Base-by-base conservation (phyloP, 2,888 invertebrate genomes). In the Drosophila basisetae region DNA sequence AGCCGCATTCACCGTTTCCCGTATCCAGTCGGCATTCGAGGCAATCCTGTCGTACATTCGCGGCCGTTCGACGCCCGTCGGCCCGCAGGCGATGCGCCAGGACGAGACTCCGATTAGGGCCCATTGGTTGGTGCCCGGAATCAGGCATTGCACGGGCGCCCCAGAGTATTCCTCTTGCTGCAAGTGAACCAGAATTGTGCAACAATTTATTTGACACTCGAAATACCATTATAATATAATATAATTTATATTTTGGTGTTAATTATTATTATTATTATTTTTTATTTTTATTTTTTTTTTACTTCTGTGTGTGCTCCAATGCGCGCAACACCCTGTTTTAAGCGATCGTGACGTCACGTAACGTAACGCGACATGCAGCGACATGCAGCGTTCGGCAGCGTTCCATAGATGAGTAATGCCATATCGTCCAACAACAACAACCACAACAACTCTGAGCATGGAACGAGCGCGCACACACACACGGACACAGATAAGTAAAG, bases 141-240 rank as follows among this genome's bases (percentile, higher is more conserved):
- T 95, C 30, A 96, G 95, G 89, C 98, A 98, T 91, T 97, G 95
- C 94, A 98, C 96, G 7, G 97, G 96, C 93, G 97, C 97, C 22
- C 98, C 98, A 10, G 97, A 97, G 84, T 96, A 96, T 94, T 97
- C 97, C 94, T 97, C 97, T 93, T 97, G 97, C 97, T 97, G 92
- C 39, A 74, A 78, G 4, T 37, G 2, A 22, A 49, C 13, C 31
- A n/a, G 43, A 55, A 33, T 53, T n/a, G 3, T 28, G 13, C 52
- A 16, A 25, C 2, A 16, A 25, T n/a, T 13, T 39, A 28, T 4
- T n/a, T 53, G 22, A 31, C n/a, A 13, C 16, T 31, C 18, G 43
- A 49, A 28, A 35, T 31, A 35, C 10, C n/a, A 50, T 50, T 28
- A 4, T 33, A 33, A 33, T 33, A 11, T 33, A 11, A 33, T 4